A percentile compares a stretch with the other conserved stretches of the same genome.
Evolutionary conservation across 2,797 vertebrate genomes (phyloP).

Genomic region (Anableps anableps): DNA sequence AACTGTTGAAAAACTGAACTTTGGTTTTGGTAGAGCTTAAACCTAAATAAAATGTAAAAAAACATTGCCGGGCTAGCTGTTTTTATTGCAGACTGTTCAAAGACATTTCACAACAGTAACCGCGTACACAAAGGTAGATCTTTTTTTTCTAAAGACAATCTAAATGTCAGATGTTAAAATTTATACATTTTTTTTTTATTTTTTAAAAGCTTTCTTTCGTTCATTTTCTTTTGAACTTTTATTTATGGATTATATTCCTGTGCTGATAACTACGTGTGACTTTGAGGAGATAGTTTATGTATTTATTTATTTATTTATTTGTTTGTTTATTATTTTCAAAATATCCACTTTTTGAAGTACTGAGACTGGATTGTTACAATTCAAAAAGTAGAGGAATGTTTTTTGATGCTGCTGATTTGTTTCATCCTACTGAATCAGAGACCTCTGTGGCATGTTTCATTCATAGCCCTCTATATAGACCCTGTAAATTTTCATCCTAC

Average conservation of each 20-base stretch:
- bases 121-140: too few relatives aligned
- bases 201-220: neutral
- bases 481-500: neutral
- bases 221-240: neutral
- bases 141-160: too few relatives aligned
- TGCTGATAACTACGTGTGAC: neutral
- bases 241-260: neutral
- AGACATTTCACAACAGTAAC: too few relatives aligned
- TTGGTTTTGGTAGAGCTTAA: slow-evolving; percentile 11
- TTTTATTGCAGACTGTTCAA: too few relatives aligned
- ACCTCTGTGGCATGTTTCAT: neutral
- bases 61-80: neutral
- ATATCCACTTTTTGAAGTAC: neutral
- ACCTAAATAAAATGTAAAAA: neutral
- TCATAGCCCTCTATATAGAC: neutral
- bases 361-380: neutral
- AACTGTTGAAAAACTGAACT: slow-evolving; percentile 20
- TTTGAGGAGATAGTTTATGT: neutral
- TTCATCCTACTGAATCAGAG: neutral
- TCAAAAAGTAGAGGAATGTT: neutral
- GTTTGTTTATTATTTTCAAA: neutral
- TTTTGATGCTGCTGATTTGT: neutral
- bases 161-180: too few relatives aligned
- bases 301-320: neutral
- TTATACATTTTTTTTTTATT: too few relatives aligned